Evolutionary conservation across 1,140 invertebrate species (phyloP).

Genomic region (Cyrtorhinus lividipennis): DNA sequence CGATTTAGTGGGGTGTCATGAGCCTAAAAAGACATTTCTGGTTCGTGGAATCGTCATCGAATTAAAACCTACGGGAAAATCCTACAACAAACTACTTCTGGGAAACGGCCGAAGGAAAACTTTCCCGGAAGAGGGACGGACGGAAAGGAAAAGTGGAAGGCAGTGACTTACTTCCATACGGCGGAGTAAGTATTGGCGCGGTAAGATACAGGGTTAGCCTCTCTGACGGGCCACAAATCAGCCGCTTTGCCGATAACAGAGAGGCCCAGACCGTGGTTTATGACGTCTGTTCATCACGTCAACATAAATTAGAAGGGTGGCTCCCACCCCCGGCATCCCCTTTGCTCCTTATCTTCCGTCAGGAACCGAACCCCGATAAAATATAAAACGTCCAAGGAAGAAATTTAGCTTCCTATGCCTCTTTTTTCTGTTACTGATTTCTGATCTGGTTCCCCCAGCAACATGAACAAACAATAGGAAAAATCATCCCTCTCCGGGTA

Average conservation of each 20-base stretch:
- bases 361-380: constrained; percentile 12
- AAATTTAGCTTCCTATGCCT: constrained; percentile 20
- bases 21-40: too few relatives aligned
- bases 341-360: constrained; percentile 19
- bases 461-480: background rate
- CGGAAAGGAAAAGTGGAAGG: background rate
- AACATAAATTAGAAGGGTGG: constrained; percentile 29
- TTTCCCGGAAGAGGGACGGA: background rate
- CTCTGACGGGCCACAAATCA: constrained; percentile 27
- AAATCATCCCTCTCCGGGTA: background rate
- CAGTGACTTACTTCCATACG: background rate
- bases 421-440: too few relatives aligned
- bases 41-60: too few relatives aligned
- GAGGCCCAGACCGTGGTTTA: constrained; percentile 24
- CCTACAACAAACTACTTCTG: too few relatives aligned
- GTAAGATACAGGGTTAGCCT: constrained; percentile 10
- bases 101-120: background rate
- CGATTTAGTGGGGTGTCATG: too few relatives aligned
- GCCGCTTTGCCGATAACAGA: constrained; percentile 22
- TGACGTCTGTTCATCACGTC: constrained; percentile 29
- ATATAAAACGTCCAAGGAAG: constrained; percentile 13
- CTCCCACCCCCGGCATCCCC: constrained; percentile 28
- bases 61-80: too few relatives aligned
- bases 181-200: constrained; percentile 9
- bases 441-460: background rate